Evolutionary conservation across 2,888 invertebrate genomes (phyloP), one percentile per base, ranked within the genome.

Genomic region (Epistrophe eligans): DNA sequence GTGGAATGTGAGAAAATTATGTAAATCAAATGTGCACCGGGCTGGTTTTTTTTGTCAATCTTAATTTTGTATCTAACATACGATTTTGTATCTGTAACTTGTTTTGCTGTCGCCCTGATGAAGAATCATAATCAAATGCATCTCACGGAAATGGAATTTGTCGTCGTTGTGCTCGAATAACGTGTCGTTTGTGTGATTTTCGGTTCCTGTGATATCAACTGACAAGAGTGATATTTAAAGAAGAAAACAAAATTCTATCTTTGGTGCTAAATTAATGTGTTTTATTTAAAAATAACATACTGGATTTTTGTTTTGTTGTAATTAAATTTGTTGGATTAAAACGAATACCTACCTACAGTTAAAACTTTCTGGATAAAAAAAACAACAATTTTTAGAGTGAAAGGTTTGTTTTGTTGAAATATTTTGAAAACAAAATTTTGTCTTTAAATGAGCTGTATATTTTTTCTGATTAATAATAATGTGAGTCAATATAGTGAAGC

Each of bases 1-100:
- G 80, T 58, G 81, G 81, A 85, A 85, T 85, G 85, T 81, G 77
- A 79, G 77, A 77, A 85, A 87, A 87, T 87, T 87, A 87, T 87
- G 87, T 87, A 87, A 87, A 87, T 87, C 79, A 64, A 83, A 62
- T 76, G 79, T 82, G 81, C 81, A 77, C 81, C 85, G 81, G 77
- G 77, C 66, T 77, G 72, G 66, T 76, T 80, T 79, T 67, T 66
- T 66, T 55, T 24, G 58, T 55, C 24, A 66, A 43, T 62, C 24
- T 72, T 64, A 62, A 55, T 48, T 60, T 28, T 73, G 24, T 79
- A 77, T 83, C 58, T 38, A 60, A 38, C 52, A 60, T 24, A 38
- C 17, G 58, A 58, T 73, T 73, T 28, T 66, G 35, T 79, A 74
- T 84, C 60, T 79, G 43, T 72, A 77, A 77, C 77, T 77, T 60